phyloP scores from a whole-genome alignment of 2,888 invertebrate species.

The Brenthis ino region DNA sequence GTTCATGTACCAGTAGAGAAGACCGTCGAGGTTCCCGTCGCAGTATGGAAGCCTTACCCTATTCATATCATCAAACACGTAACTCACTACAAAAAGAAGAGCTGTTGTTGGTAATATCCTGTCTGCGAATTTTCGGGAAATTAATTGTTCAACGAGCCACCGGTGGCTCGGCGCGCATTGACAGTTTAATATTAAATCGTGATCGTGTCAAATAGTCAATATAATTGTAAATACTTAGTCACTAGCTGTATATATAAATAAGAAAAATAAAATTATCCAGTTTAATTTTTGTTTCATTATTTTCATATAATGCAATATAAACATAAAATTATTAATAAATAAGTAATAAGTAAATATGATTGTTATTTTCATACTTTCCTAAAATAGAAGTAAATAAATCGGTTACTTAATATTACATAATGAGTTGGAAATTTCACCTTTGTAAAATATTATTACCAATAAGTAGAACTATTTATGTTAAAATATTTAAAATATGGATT shows the following conservation, averaged over 20 bases:
- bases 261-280: conserved; percentile 48
- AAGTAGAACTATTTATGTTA: neutral
- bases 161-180: no score
- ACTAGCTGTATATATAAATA: conserved; percentile 63
- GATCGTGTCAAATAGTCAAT: conserved; percentile 78
- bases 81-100: conserved; percentile 77
- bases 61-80: conserved; percentile 78
- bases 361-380: no score
- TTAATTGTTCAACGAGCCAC: no score
- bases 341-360: no score
- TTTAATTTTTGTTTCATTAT: conserved; percentile 40
- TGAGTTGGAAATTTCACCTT: neutral
- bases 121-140: no score
- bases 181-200: conserved; percentile 49
- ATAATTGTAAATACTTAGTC: conserved; percentile 77
- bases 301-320: neutral
- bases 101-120: conserved; percentile 67
- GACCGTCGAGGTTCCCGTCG: conserved; percentile 71
- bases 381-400: no score
- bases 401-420: neutral
- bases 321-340: neutral
- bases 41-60: conserved; percentile 75
- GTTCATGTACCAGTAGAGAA: conserved; percentile 71
- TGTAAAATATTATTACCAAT: neutral
- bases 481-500: neutral